Percentiles rank a stretch among this genome's conserved stretches.
Conservation (phyloP, 2,888 invertebrate species). For the Erebia palarica region DNA sequence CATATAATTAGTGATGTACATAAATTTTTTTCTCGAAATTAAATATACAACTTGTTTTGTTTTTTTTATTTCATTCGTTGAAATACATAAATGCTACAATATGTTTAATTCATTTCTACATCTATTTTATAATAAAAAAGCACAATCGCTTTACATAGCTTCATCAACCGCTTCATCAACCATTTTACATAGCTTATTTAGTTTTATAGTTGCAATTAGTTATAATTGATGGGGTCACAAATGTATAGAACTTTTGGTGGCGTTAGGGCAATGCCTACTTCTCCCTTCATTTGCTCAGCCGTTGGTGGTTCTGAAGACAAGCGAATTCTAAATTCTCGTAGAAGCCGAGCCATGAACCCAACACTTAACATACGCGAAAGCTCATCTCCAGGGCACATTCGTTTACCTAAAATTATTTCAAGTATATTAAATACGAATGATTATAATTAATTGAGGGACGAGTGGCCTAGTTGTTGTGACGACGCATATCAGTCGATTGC, state of each 20-base stretch:
- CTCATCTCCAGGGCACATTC: conserved; percentile 93
- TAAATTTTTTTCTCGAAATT: too few relatives aligned
- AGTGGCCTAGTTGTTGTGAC: too few relatives aligned
- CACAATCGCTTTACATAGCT: too few relatives aligned
- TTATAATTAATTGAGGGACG: too few relatives aligned
- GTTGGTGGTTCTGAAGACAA: conserved; percentile 72
- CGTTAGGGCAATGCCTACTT: conserved; percentile 88
- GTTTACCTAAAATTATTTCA: conserved; percentile 83
- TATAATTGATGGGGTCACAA: conserved; percentile 49
- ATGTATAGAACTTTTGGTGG: conserved; percentile 80
- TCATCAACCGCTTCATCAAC: too few relatives aligned
- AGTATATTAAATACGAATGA: too few relatives aligned
- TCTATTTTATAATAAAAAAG: not conserved
- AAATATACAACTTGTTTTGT: not conserved
- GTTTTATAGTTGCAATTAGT: not conserved
- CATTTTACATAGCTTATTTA: not conserved
- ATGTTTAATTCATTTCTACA: not conserved
- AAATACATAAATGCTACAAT: not conserved
- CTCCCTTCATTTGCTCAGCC: conserved; percentile 83
- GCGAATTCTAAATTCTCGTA: conserved; percentile 85
- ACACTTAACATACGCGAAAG: conserved; percentile 88
- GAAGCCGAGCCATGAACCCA: conserved; percentile 85
- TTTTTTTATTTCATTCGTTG: not conserved
- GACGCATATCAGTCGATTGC: too few relatives aligned
- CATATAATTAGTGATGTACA: too few relatives aligned